phyloP scores from a whole-genome alignment of 2,113 vertebrate genomes.

The Holacanthus passer region DNA sequence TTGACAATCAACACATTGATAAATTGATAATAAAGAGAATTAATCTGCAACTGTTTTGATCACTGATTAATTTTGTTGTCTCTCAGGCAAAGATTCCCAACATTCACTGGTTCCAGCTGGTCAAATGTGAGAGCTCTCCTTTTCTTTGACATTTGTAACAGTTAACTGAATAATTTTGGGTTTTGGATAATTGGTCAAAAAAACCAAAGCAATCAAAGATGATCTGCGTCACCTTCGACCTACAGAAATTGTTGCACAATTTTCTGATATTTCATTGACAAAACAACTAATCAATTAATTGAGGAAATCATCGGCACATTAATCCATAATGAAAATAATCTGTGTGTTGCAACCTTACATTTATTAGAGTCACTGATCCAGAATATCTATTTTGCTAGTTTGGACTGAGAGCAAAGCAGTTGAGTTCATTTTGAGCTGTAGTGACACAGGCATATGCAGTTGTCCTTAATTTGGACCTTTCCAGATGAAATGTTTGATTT shows the following conservation, averaged over 20 bases:
- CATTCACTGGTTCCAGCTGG: background rate
- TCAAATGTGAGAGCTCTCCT: background rate
- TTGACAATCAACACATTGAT: background rate
- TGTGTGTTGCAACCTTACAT: too few relatives aligned
- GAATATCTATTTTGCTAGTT: background rate
- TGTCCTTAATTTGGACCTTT: background rate
- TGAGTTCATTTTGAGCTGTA: background rate
- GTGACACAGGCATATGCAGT: too few relatives aligned
- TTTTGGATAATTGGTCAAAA: background rate
- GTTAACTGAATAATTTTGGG: background rate
- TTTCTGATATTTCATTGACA: too few relatives aligned
- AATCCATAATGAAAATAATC: too few relatives aligned
- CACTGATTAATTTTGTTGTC: background rate
- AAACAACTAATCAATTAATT: too few relatives aligned
- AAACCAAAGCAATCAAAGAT: background rate
- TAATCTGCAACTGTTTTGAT: background rate
- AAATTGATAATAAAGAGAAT: background rate
- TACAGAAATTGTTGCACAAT: too few relatives aligned
- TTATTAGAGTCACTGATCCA: too few relatives aligned
- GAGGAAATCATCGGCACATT: too few relatives aligned
- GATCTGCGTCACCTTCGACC: background rate
- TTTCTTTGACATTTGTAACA: background rate
- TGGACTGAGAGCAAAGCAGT: background rate
- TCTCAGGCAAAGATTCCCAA: background rate
- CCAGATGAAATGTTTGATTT: background rate